A percentile compares a stretch with the other conserved stretches of the same genome.
phyloP scores from a whole-genome alignment of 2,797 vertebrate species.

The Emydoidea blandingii region DNA sequence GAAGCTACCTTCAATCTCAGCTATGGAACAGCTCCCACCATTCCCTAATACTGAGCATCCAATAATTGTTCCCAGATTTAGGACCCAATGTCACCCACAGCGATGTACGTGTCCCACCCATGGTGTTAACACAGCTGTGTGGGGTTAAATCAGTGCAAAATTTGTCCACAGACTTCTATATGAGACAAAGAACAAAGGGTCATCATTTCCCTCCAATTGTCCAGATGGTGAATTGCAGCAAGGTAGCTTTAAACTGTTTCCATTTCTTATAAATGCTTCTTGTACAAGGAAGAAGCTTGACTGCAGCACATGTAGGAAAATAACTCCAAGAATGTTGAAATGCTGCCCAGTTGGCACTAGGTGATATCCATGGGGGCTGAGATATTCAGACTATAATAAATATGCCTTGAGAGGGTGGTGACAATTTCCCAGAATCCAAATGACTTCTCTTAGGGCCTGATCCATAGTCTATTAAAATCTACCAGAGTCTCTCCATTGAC shows the following conservation, averaged over 20 bases:
- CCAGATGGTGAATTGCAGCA: background rate
- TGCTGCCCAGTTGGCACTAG: slow-evolving; percentile 57
- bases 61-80: background rate
- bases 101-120: background rate
- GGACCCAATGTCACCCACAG: background rate
- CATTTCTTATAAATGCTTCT: slow-evolving; percentile 75
- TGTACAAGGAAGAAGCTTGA: slow-evolving; percentile 68
- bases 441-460: background rate
- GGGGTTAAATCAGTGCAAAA: background rate
- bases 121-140: fast-evolving
- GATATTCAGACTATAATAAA: background rate
- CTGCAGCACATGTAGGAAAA: slow-evolving; percentile 29
- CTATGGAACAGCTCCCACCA: fast-evolving
- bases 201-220: background rate
- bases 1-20: fast-evolving
- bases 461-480: background rate
- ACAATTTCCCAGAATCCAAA: slow-evolving; percentile 58
- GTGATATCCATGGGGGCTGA: background rate
- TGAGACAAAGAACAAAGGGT: background rate
- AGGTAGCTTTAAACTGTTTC: slow-evolving; percentile 25
- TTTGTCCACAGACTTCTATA: fast-evolving
- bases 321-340: slow-evolving; percentile 55
- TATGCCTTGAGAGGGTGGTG: slow-evolving; percentile 35
- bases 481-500: background rate
- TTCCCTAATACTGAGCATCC: fast-evolving